A percentile compares a stretch with the other conserved stretches of the same genome.
Evolutionary conservation across 2,113 vertebrate species (phyloP).

Genomic region (Egretta garzetta): DNA sequence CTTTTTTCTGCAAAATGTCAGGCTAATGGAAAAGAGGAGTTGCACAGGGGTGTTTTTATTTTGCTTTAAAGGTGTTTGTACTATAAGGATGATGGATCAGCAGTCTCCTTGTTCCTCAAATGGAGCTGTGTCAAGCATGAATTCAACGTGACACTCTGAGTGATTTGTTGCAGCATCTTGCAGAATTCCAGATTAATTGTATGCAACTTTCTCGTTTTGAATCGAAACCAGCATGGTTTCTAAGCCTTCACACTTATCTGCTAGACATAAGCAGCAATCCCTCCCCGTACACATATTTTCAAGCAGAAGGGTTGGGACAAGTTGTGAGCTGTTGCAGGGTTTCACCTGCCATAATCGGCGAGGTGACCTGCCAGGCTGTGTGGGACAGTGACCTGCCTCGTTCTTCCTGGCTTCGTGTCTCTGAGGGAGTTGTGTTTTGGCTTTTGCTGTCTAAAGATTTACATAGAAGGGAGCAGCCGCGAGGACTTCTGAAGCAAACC

Average conservation of each 20-base stretch:
- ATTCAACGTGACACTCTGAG: background rate
- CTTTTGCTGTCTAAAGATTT: background rate
- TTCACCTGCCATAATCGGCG: accelerated
- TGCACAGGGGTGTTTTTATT: background rate
- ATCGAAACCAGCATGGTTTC: background rate
- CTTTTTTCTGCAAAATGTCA: background rate
- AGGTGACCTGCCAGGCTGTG: background rate
- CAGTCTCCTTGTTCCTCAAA: background rate
- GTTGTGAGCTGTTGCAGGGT: background rate
- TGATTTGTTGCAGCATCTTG: conserved; percentile 17
- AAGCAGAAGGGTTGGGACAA: background rate
- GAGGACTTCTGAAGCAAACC: background rate
- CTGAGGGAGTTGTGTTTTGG: background rate
- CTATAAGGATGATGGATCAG: background rate
- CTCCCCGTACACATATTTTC: background rate
- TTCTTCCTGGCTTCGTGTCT: background rate
- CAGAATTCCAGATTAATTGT: background rate
- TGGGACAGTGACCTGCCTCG: background rate
- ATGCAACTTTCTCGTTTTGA: background rate
- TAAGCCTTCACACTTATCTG: background rate
- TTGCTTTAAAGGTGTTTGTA: background rate
- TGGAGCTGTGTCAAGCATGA: background rate
- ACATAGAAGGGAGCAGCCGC: background rate
- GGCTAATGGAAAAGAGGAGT: background rate
- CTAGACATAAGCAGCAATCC: background rate